Conservation (phyloP, 2,888 invertebrate species). For the Apocheima hispidaria region DNA sequence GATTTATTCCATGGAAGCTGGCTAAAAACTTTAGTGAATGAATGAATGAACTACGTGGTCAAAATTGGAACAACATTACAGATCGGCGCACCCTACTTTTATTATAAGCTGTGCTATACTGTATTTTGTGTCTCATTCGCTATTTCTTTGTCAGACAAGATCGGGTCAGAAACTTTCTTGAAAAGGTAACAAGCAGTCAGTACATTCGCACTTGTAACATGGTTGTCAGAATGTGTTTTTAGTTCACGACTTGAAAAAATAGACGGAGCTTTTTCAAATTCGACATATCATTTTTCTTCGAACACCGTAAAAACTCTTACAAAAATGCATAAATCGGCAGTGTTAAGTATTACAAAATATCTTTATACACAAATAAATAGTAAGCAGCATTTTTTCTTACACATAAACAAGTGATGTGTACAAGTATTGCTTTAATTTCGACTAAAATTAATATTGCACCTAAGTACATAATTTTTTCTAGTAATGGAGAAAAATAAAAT, state of each 20-base stretch:
- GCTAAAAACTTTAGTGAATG: too few relatives aligned
- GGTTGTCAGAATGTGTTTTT: too few relatives aligned
- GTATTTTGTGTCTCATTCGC: too few relatives aligned
- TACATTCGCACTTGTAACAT: too few relatives aligned
- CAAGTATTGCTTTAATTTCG: conserved; percentile 74
- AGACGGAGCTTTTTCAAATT: conserved; percentile 14
- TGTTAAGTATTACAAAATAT: conserved; percentile 22
- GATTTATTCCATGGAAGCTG: too few relatives aligned
- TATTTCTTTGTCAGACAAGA: too few relatives aligned
- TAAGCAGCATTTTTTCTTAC: conserved; percentile 18
- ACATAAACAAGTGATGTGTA: conserved; percentile 71
- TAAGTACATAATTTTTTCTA: conserved; percentile 45
- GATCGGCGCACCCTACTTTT: too few relatives aligned
- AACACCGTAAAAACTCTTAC: conserved; percentile 26
- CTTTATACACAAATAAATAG: conserved; percentile 5
- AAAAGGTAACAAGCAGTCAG: too few relatives aligned
- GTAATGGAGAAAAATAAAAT: conserved; percentile 14
- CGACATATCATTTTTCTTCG: conserved; percentile 1
- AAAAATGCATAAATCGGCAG: conserved; percentile 32
- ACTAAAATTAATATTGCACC: conserved; percentile 79
- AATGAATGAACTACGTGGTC: too few relatives aligned
- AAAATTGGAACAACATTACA: too few relatives aligned
- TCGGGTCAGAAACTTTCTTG: too few relatives aligned
- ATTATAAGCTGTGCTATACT: too few relatives aligned
- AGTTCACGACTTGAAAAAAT: not conserved